Conservation (phyloP, 1,140 invertebrate genomes). For the Eufriesea mexicana region DNA sequence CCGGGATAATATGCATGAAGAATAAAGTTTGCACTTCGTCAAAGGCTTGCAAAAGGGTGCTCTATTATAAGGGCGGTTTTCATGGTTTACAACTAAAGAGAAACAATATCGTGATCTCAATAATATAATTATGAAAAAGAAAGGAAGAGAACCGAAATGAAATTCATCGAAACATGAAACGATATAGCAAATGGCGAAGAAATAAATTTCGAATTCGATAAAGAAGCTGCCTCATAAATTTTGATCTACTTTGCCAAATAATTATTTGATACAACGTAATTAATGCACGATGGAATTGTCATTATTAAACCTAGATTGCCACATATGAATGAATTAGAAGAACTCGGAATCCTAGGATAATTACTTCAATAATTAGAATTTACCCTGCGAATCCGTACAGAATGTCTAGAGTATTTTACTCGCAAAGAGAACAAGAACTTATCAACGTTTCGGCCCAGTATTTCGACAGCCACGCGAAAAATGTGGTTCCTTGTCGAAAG, state of each 20-base stretch:
- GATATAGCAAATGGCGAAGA: background rate
- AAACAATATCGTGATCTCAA: background rate
- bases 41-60: constrained; percentile 4
- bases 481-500: background rate
- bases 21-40: background rate
- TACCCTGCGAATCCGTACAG: no score
- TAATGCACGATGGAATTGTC: no score
- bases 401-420: background rate
- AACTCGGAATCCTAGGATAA: no score
- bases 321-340: no score
- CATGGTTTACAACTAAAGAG: background rate
- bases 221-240: no score
- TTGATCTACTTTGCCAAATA: no score
- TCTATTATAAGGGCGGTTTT: background rate
- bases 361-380: no score
- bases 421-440: background rate
- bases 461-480: background rate
- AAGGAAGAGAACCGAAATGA: background rate
- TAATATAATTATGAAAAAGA: background rate
- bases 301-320: no score
- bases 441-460: no score
- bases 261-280: no score
- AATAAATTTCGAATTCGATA: no score
- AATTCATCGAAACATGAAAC: background rate
- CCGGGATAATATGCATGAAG: background rate